Base-by-base conservation (phyloP, 2,888 invertebrate genomes). In the Tholera decimalis region DNA sequence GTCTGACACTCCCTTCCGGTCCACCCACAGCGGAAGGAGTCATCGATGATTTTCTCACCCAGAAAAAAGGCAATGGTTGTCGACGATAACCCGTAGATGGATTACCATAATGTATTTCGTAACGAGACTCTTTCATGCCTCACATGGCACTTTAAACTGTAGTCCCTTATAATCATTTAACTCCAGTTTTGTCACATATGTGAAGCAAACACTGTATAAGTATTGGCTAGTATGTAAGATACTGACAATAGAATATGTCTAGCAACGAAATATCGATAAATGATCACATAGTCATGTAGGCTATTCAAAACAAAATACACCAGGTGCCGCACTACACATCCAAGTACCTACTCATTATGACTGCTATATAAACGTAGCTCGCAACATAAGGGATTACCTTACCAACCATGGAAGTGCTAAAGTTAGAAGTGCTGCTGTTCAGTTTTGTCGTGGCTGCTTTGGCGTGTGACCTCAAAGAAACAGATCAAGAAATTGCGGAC, bases 401-500 rank as follows among this genome's bases (percentile, higher is more conserved):
- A 39, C 70, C 41, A 49, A 70, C 9, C 58, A 80, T 80, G 80
- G 59, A 50, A 13, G 47, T 55, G 24, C 18, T 77, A n/a, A n/a
- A n/a, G n/a, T n/a, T n/a, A n/a, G n/a, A n/a, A n/a, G 47, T 55
- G 24, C 18, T 77, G 51, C 55, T 84, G 13, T 54, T 88, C 4
- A 84, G 82, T 59, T 60, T 89, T 0, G 39, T 88, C 20, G 82
- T 76, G 26, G 66, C 75, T 30, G 85, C 75, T 3, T 66, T 63
- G n/a, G 47, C 58, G 15, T 73, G 73, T 39, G 70, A 75, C 15
- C 35, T 73, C 11, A 30, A n/a, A 6, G 18, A 63, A 39, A 33
- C 75, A 0, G 11, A 15, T 5, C 28, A 7, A 1, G 73, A 64
- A 49, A 30, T 53, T 22, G 0, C 0, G 13, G 35, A 18, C 6